These are phyloP conservation scores for Mycogona germanica DNA, from an alignment of 2,888 invertebrate genomes.

Conservation along the genomic window DNA sequence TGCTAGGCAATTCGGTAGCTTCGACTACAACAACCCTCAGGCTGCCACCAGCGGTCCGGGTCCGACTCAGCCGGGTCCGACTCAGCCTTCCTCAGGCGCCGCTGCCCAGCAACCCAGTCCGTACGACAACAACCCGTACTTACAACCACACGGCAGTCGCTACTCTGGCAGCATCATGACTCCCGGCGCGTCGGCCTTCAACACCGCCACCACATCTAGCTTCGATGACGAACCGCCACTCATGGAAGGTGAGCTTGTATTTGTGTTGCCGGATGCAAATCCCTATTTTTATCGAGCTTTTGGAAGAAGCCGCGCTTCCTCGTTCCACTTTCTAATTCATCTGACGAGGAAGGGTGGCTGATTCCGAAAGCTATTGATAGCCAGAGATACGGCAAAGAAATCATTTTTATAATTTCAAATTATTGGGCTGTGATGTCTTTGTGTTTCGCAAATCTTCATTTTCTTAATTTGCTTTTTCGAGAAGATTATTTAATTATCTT, in stretches of 20 bases:
- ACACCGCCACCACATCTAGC: constrained; percentile 1
- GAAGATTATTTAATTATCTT: no score
- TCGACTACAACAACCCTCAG: constrained; percentile 9
- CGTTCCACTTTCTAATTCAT: no score
- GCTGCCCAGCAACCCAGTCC: not conserved
- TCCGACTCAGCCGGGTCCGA: not conserved
- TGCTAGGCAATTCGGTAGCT: constrained; percentile 13
- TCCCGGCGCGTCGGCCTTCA: constrained; percentile 8
- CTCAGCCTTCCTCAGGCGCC: not conserved
- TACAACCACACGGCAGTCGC: not conserved
- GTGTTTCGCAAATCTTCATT: no score
- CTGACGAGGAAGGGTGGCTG: no score
- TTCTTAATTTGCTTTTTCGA: no score
- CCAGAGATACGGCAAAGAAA: no score
- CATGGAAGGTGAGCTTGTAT: constrained; percentile 19
- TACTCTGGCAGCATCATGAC: constrained; percentile 21
- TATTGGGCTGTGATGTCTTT: no score
- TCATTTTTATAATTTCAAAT: no score
- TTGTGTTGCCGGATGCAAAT: no score
- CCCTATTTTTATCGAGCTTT: no score
- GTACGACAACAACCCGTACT: constrained; percentile 3
- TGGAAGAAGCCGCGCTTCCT: no score
- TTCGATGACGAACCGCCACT: constrained; percentile 21
- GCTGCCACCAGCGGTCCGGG: not conserved
- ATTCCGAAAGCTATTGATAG: no score